These are phyloP conservation scores for Onthophagus sagittarius DNA, from an alignment of 2,888 invertebrate genomes.

Conservation along the genomic window DNA sequence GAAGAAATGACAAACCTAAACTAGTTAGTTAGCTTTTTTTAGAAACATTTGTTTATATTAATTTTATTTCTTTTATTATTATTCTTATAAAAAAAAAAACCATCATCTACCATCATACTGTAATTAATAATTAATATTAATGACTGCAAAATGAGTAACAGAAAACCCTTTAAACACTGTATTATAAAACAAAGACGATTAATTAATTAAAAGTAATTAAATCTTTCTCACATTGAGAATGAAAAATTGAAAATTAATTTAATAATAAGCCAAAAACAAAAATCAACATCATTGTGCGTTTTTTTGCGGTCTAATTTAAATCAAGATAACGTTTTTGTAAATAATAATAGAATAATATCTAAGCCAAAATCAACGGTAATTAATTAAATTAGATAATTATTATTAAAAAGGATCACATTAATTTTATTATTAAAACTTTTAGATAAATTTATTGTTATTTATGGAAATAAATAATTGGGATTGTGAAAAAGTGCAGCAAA, in stretches of 20 bases:
- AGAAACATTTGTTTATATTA: conserved; percentile 20
- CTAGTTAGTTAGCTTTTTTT: conserved; percentile 16
- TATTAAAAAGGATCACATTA: neutral
- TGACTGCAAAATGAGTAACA: conserved; percentile 2
- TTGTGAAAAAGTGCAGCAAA: neutral
- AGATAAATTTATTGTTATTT: neutral
- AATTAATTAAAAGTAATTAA: no score
- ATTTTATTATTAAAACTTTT: neutral
- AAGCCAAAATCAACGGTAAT: neutral
- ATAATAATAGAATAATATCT: neutral
- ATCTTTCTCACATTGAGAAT: conserved; percentile 31
- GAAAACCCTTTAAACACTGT: conserved; percentile 7
- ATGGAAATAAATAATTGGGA: neutral
- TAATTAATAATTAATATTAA: neutral
- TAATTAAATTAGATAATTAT: neutral
- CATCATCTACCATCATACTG: conserved; percentile 12
- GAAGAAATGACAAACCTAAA: conserved; percentile 69
- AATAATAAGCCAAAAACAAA: no score
- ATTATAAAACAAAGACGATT: neutral
- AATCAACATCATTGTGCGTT: no score
- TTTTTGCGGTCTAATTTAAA: neutral
- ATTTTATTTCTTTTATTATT: conserved; percentile 1
- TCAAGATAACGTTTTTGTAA: neutral
- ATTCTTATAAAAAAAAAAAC: neutral
- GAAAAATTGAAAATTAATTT: conserved; percentile 11